Base-by-base conservation (phyloP, 2,113 vertebrate genomes). In the Clinocottus analis region DNA sequence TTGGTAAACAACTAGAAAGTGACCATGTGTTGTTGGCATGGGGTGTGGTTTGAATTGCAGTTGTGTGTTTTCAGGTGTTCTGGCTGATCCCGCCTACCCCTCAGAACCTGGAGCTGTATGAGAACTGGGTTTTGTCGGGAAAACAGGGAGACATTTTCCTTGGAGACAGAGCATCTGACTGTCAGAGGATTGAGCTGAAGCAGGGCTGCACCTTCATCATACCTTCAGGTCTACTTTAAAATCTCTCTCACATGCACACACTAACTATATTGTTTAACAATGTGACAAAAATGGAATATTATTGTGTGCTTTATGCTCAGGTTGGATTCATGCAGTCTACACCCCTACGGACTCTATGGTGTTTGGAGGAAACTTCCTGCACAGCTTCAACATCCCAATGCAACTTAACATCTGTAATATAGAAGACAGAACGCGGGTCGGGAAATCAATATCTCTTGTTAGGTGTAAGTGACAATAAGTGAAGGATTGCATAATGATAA, bases 321-420 rank as follows among this genome's bases (percentile, higher is more conserved):
- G 93, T 45, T 93, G 93, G 91, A 91, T 94, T 63, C 91, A 93
- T 73, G 92, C 92, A 1, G 98, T 99, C 27, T 99, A 98, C 90
- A 99, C 98, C 45, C 98, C 98, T 45, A 95, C 96, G 90, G 98
- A 99, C 90, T 98, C 98, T 0, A 93, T 99, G 88, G 98, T 99
- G 31, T 99, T 99, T 37, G 98, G 98, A 73, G 98, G 98, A 72
- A 99, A 99, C 85, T 99, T 99, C 91, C 92, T 99, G 76, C 98
- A 99, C 94, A 99, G 97, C 82, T 99, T 99, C 90, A 99, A 99
- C 93, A 97, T 99, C 91, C 97, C 98, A 11, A 99, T 95, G 96
- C 98, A 93, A 13, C 90, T 93, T 0, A 92, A 90, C 81, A 94
- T 94, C 77, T 90, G 86, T 56, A 94, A 95, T 77, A 98, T 98